Base-by-base conservation (phyloP, 2,113 vertebrate genomes). In the Ascaphus truei region DNA sequence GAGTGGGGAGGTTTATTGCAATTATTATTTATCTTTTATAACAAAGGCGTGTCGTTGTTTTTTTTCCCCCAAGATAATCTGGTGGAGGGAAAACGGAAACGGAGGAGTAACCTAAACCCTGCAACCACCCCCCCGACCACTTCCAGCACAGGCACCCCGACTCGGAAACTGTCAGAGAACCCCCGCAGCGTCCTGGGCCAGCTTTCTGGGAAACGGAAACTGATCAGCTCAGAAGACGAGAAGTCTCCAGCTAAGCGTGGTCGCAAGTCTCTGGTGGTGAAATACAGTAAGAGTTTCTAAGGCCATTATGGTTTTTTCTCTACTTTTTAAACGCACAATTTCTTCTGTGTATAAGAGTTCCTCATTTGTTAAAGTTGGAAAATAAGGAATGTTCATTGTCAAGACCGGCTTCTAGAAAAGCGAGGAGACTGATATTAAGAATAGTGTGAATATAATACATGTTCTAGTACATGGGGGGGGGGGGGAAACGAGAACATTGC, bases 51-150 rank as follows among this genome's bases (percentile, higher is more conserved):
- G n/a, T 27, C 9, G 4, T 10, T 25, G 13, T 60, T 3, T 10
- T 55, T 7, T 43, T 45, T 56, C n/a, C n/a, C 31, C 7, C 1
- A 62, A 99, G 97, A 99, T 78, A 98, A 99, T 80, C 85, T 99
- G 75, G 95, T 99, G 73, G 97, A 99, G 81, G 97, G 97, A 53
- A 99, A 99, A 77, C 87, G 97, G 74, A 91, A 92, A 66, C 89
- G 97, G 6, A 88, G 93, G 37, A 81, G 86, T 41, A 90, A 88
- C 68, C 15, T 84, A 1, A 85, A 73, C 11, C 90, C 83, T 6
- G 43, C 57, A 25, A 75, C 31, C 63, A 84, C 62, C 41, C 85
- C 82, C 7, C 80, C 80, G 18, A 77, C 90, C 59, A 84, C 86
- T 48, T 84, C 86, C 74, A 91, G 86, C 79, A 85, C 84, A 71